A percentile compares a stretch with the other conserved stretches of the same genome.
Evolutionary conservation across 2,888 invertebrate genomes (phyloP).

Genomic region (Nephrotoma appendiculata): DNA sequence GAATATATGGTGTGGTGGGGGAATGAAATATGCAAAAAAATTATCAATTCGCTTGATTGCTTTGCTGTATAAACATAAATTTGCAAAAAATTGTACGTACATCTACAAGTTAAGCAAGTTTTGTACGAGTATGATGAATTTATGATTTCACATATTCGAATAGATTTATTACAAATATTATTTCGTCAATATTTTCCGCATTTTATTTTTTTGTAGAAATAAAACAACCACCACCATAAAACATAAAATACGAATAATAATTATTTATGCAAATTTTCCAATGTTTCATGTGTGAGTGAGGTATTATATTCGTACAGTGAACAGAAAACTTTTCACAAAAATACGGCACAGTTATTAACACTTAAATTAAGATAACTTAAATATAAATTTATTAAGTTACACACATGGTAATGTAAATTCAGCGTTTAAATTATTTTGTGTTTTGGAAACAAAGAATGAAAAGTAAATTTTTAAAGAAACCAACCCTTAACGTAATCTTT

Average conservation of each 20-base stretch:
- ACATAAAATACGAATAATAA: neutral
- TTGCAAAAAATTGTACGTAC: neutral
- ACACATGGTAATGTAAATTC: neutral
- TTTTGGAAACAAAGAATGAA: neutral
- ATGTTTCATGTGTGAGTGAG: neutral
- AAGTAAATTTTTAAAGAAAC: neutral
- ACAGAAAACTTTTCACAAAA: neutral
- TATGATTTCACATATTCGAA: neutral
- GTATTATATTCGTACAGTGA: neutral
- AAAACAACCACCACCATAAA: neutral
- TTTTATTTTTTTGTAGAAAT: neutral
- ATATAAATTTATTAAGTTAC: neutral
- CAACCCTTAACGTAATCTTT: neutral
- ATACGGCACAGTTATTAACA: neutral
- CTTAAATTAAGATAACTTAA: neutral
- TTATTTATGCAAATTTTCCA: neutral
- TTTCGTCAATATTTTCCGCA: neutral
- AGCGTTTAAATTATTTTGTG: neutral
- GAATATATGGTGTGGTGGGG: neutral
- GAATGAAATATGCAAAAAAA: neutral
- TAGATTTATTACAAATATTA: neutral
- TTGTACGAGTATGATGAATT: neutral
- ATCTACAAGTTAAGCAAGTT: neutral
- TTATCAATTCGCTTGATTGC: neutral
- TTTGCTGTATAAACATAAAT: neutral